phyloP scores from a whole-genome alignment of 2,888 invertebrate species.

The Synergus itoensis region DNA sequence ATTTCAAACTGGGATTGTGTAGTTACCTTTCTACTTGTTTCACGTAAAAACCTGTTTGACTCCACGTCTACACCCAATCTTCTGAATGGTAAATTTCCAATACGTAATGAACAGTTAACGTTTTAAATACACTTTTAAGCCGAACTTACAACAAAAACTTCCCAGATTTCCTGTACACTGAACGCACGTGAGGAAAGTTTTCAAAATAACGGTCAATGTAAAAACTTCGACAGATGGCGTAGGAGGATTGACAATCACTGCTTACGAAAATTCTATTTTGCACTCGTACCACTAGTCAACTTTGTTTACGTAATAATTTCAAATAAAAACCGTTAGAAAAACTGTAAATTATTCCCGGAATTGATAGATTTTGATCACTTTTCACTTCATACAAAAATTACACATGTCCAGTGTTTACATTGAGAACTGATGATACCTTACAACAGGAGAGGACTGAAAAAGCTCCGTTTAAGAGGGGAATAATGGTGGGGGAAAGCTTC shows the following conservation, averaged over 20 bases:
- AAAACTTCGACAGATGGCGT: constrained; percentile 36
- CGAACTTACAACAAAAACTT: neutral
- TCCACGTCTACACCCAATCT: constrained; percentile 23
- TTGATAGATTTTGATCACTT: neutral
- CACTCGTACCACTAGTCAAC: neutral
- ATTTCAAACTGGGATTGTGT: neutral
- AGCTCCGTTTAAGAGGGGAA: neutral
- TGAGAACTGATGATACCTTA: neutral
- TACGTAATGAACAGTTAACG: neutral
- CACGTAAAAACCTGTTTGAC: constrained; percentile 30
- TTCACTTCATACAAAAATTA: neutral
- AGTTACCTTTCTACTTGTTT: constrained; percentile 38
- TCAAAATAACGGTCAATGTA: constrained; percentile 21
- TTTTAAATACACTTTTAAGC: neutral
- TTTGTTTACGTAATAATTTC: neutral
- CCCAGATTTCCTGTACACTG: neutral
- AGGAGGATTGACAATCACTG: constrained; percentile 24
- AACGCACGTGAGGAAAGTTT: constrained; percentile 15
- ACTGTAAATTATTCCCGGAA: neutral
- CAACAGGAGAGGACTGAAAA: neutral
- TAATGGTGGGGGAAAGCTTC: neutral
- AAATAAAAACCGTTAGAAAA: neutral
- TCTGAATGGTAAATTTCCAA: constrained; percentile 17
- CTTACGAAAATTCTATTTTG: constrained; percentile 27
- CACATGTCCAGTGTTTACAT: constrained; percentile 20